Evolutionary conservation across 2,113 vertebrate genomes (phyloP).

Genomic region (Pristiophorus japonicus): DNA sequence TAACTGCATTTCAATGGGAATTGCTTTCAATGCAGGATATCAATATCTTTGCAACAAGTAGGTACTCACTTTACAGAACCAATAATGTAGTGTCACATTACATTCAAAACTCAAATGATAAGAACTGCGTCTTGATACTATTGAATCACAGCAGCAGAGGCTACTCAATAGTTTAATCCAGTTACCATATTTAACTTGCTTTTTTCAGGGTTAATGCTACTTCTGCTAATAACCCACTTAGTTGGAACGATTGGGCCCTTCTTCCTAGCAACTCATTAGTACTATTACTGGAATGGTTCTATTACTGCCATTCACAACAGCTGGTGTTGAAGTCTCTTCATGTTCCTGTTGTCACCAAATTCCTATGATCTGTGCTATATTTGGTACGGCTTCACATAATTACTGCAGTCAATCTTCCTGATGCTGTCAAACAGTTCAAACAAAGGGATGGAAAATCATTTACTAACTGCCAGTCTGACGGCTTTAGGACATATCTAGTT

Average conservation of each 20-base stretch:
- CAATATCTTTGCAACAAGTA: not conserved
- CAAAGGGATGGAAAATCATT: conserved; percentile 2
- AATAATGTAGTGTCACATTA: not conserved
- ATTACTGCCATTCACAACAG: not conserved
- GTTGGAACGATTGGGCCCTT: not conserved
- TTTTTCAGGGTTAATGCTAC: not conserved
- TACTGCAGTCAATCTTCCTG: not conserved
- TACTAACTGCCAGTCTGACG: not conserved
- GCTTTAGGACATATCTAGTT: not conserved
- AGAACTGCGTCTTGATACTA: not conserved
- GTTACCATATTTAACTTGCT: not conserved
- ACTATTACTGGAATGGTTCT: not conserved
- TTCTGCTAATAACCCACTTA: not conserved
- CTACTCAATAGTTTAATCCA: not conserved
- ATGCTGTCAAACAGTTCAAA: not conserved
- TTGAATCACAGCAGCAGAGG: not conserved
- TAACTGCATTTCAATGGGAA: not conserved
- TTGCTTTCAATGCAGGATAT: not conserved
- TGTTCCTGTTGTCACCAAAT: not conserved
- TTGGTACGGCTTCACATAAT: not conserved
- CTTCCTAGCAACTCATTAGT: not conserved
- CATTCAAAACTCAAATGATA: not conserved
- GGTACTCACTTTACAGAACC: not conserved
- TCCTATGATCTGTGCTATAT: not conserved
- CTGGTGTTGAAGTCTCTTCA: not conserved